phyloP scores from a whole-genome alignment of 1,140 invertebrate genomes.

The Brachystomella parvula region DNA sequence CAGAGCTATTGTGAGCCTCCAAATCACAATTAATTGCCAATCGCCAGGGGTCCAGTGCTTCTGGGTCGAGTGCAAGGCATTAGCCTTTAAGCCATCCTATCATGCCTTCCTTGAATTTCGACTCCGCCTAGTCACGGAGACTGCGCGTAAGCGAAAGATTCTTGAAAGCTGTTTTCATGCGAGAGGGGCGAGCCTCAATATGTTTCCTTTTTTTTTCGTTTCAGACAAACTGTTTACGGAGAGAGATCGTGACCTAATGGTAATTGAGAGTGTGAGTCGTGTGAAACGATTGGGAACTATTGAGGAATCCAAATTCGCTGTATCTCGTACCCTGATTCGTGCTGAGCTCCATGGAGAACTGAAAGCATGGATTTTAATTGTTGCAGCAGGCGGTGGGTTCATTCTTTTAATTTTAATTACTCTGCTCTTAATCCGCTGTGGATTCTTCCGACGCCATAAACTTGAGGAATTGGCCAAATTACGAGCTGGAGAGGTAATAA shows the following conservation, averaged over 20 bases:
- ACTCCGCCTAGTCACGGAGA: neutral
- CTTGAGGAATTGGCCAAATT: neutral
- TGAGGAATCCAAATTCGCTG: neutral
- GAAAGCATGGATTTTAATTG: conserved; percentile 15
- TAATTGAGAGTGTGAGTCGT: neutral
- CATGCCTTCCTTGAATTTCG: conserved; percentile 6
- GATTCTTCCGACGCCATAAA: conserved; percentile 8
- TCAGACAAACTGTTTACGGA: neutral
- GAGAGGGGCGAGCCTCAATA: neutral
- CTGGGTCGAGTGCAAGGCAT: neutral
- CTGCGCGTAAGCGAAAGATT: conserved; percentile 2
- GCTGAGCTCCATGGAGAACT: neutral
- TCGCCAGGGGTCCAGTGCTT: neutral
- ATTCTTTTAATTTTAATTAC: neutral
- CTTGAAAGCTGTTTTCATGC: neutral
- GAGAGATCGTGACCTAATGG: neutral
- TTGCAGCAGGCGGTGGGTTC: conserved; percentile 1
- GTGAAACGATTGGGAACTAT: neutral
- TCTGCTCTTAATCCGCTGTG: neutral
- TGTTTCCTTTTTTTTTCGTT: neutral
- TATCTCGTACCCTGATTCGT: neutral
- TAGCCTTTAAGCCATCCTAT: neutral
- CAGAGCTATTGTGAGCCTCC: neutral
- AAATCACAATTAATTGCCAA: neutral
- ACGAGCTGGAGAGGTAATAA: neutral